Base-by-base conservation (phyloP, 2,888 invertebrate species). In the Rhagonycha fulva region DNA sequence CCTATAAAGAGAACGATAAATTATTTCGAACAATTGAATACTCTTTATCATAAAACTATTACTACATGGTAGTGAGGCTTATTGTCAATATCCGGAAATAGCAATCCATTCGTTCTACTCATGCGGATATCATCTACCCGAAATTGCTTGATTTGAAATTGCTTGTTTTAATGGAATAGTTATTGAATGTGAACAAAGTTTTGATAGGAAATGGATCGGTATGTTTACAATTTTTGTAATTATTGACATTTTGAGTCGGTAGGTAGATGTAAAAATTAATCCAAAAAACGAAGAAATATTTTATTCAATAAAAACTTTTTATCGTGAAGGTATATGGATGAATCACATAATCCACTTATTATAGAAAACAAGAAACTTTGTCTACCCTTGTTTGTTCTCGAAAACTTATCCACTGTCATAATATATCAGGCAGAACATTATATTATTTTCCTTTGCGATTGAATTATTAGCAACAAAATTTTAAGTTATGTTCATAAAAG, bases 1-100 rank as follows among this genome's bases (percentile, higher is more conserved):
- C 82, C 94, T 95, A 84, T 4, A 83, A 81, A 76, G 10, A 24
- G 24, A 23, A 66, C 26, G n/a, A 24, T 66, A 66, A 47, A 47
- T 47, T 47, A 26, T 66, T 24, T 66, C n/a, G 19, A 23, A 19
- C 23, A 19, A 62, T 19, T 62, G 12, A 62, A 47, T 47, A 47
- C n/a, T n/a, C 5, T 47, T 47, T n/a, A 47, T 47, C n/a, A 47
- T n/a, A 47, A 47, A 47, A 47, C 2, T 47, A 47, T n/a, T 47
- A 47, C 12, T 32, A n/a, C 12, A 32, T n/a, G 32, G 12, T n/a
- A 47, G n/a, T 47, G 47, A 5, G n/a, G n/a, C n/a, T 47, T 47
- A 47, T n/a, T n/a, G 47, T 47, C 47, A 47, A n/a, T 47, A 47
- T 47, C 47, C n/a, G 47, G n/a, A 47, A 47, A 47, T 47, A 47